A percentile compares a stretch with the other conserved stretches of the same genome.
phyloP scores from a whole-genome alignment of 2,113 vertebrate genomes.

The Opisthocomus hoazin region DNA sequence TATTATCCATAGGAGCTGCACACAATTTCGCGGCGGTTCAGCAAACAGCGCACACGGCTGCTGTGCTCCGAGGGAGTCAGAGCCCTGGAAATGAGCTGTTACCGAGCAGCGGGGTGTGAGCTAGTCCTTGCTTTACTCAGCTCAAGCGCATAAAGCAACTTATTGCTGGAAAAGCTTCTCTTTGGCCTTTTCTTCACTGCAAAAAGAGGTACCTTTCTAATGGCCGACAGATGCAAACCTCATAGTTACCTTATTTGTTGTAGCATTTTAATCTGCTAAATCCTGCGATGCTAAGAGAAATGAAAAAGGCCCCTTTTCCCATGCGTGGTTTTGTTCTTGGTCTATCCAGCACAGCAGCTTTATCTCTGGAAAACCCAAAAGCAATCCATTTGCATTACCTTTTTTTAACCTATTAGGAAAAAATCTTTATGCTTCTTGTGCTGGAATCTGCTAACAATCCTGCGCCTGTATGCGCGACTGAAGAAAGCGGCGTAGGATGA shows the following conservation, averaged over 20 bases:
- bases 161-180: not conserved
- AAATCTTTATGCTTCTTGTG: not conserved
- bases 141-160: not conserved
- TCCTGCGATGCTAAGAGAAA: not conserved
- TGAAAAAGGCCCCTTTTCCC: not conserved
- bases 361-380: not conserved
- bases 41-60: not conserved
- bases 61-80: not conserved
- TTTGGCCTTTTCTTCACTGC: not conserved
- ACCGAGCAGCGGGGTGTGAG: not conserved
- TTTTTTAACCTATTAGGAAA: not conserved
- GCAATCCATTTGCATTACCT: not conserved
- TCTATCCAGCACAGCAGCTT: not conserved
- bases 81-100: not conserved
- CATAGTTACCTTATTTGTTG: not conserved
- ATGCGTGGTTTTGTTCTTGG: not conserved
- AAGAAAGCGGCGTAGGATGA: not conserved
- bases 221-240: not conserved
- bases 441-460: not conserved
- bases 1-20: not conserved
- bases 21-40: not conserved
- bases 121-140: not conserved
- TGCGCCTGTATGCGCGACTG: rapidly evolving
- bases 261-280: not conserved
- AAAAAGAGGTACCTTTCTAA: not conserved